Percentiles rank a stretch among this genome's conserved stretches.
These are phyloP conservation scores for Arbacia lixula DNA, from an alignment of 53 echinoderm and acorn worm genomes.

Conservation along the genomic window DNA sequence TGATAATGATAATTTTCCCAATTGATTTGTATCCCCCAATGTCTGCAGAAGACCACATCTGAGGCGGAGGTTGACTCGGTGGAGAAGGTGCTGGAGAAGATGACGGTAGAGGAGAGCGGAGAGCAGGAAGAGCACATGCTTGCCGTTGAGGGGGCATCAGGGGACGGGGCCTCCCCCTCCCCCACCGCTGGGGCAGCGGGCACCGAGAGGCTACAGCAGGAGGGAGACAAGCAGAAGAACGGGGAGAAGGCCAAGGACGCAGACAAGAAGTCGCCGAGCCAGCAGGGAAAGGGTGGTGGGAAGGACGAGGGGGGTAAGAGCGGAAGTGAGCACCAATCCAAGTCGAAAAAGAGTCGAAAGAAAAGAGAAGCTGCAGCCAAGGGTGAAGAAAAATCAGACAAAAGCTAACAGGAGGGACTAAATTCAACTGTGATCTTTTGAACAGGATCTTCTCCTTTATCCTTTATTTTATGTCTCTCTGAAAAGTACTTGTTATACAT, in stretches of 20 bases:
- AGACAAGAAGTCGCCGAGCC: conserved; percentile 14
- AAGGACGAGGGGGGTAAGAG: not conserved
- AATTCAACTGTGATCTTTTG: too few relatives aligned
- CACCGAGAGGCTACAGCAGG: conserved; percentile 47
- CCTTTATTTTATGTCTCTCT: too few relatives aligned
- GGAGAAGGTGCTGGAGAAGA: conserved; percentile 36
- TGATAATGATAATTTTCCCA: too few relatives aligned
- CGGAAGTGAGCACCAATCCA: conserved; percentile 33
- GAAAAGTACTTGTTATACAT: too few relatives aligned
- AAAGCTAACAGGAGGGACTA: too few relatives aligned
- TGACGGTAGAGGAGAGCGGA: conserved; percentile 55
- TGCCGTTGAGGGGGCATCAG: conserved; percentile 34
- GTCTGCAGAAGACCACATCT: not conserved
- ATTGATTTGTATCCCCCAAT: not conserved
- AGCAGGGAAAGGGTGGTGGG: conserved; percentile 28
- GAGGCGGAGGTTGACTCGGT: conserved; percentile 38
- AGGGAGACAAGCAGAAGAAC: conserved; percentile 50
- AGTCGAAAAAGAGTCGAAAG: conserved; percentile 79
- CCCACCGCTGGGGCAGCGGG: conserved; percentile 25
- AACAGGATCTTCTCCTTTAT: too few relatives aligned
- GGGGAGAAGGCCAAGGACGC: conserved; percentile 47
- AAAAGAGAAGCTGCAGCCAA: conserved; percentile 76
- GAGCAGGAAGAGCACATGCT: conserved; percentile 56
- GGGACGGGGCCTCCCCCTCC: conserved; percentile 32
- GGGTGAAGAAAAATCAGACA: conserved; percentile 68